Conservation (phyloP, 2,797 vertebrate genomes). For the Tokudaia tokunoshimensis region DNA sequence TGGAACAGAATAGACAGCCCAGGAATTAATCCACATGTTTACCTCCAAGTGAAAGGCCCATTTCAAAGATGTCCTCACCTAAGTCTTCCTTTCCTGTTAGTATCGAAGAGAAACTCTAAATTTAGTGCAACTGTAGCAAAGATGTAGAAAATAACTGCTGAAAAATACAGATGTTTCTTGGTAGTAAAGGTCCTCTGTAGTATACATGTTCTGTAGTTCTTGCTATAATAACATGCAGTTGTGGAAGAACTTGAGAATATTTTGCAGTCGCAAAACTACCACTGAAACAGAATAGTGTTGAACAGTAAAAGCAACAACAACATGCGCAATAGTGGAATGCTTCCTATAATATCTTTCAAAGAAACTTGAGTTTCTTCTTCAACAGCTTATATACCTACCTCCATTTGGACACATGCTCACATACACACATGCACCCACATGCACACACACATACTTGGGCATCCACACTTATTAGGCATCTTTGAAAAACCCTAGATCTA, state of each 20-base stretch:
- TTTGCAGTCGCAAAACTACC: neutral
- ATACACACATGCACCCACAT: neutral
- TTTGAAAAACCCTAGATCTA: neutral
- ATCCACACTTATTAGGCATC: slow-evolving; percentile 58
- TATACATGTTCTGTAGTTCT: neutral
- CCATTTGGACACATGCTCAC: too few species aligned
- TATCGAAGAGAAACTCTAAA: neutral
- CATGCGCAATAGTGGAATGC: neutral
- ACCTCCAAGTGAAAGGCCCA: neutral
- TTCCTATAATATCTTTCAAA: neutral
- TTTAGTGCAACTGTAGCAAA: neutral
- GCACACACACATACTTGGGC: neutral
- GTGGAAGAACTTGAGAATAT: neutral
- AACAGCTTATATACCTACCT: neutral
- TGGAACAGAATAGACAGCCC: neutral
- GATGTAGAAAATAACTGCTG: neutral
- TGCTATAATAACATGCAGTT: neutral
- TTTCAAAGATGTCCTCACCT: neutral
- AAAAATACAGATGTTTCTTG: neutral
- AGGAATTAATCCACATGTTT: neutral
- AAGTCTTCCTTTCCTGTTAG: neutral
- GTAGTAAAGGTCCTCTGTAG: neutral
- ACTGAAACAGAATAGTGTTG: neutral
- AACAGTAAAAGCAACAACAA: neutral
- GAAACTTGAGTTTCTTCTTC: neutral